phyloP scores from a whole-genome alignment of 2,113 vertebrate species.

The Bostrychus sinensis region DNA sequence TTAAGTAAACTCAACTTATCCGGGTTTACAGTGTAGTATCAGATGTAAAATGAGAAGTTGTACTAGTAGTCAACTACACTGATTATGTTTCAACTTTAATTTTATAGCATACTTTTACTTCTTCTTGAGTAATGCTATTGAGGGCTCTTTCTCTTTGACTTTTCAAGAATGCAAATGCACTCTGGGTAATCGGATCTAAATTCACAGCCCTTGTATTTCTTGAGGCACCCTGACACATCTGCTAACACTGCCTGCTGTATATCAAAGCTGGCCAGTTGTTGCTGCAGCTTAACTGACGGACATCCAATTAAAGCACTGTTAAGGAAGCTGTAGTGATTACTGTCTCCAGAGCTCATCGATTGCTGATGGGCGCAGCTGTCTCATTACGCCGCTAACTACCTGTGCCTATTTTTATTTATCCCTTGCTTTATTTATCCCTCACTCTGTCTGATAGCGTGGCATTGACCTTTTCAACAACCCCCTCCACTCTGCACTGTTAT shows the following conservation, averaged over 20 bases:
- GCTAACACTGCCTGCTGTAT: not conserved
- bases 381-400: constrained; percentile 70
- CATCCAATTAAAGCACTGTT: constrained; percentile 64
- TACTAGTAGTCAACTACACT: too few species aligned
- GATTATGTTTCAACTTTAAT: too few species aligned
- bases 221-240: not conserved
- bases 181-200: not conserved
- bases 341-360: constrained; percentile 56
- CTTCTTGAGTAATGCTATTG: too few species aligned
- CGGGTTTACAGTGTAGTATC: too few species aligned
- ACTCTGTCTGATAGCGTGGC: constrained; percentile 25
- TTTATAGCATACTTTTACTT: too few species aligned
- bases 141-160: too few species aligned
- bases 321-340: constrained; percentile 69
- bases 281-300: constrained; percentile 60
- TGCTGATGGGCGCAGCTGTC: constrained; percentile 56
- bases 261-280: constrained; percentile 5
- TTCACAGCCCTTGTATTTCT: not conserved
- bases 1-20: too few species aligned
- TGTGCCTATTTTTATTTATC: constrained; percentile 59
- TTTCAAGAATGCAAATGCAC: not conserved
- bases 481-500: constrained; percentile 1
- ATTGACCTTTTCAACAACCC: constrained; percentile 49
- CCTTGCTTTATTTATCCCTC: constrained; percentile 57
- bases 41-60: too few species aligned